Conservation (phyloP, 1,140 invertebrate species). For the Nilaparvata lugens region DNA sequence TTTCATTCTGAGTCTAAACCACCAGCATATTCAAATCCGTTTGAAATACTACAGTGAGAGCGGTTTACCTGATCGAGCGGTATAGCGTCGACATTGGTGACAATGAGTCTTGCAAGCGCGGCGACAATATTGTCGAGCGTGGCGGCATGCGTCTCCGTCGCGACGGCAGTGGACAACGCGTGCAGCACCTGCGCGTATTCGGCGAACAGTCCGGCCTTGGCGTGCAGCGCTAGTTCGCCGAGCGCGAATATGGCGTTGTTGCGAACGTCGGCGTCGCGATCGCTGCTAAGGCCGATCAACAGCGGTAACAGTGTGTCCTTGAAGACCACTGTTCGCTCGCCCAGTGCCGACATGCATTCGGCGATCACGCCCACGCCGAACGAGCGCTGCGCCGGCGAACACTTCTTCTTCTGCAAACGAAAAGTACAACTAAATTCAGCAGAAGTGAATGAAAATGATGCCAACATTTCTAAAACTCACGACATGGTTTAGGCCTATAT, state of each 20-base stretch:
- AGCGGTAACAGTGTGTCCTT: constrained; percentile 49
- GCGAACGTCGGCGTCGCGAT: constrained; percentile 57
- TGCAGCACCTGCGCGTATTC: constrained; percentile 51
- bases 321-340: constrained; percentile 44
- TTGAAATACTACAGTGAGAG: too few species aligned
- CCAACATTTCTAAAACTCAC: too few species aligned
- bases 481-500: too few species aligned
- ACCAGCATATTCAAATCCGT: too few species aligned
- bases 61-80: constrained; percentile 58
- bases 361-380: constrained; percentile 60
- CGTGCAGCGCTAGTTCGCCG: constrained; percentile 57
- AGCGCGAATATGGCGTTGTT: constrained; percentile 69
- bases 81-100: constrained; percentile 48
- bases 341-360: constrained; percentile 56
- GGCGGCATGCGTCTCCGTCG: constrained; percentile 47
- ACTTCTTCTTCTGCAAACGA: constrained; percentile 43
- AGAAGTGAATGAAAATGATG: too few species aligned
- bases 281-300: constrained; percentile 47
- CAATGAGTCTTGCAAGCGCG: constrained; percentile 61
- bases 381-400: constrained; percentile 51
- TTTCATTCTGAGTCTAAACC: too few species aligned
- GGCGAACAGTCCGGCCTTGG: constrained; percentile 41
- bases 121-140: constrained; percentile 70
- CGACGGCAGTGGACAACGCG: constrained; percentile 50
- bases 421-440: too few species aligned